Base-by-base conservation (phyloP, 2,113 vertebrate genomes). In the Echinops telfairi region DNA sequence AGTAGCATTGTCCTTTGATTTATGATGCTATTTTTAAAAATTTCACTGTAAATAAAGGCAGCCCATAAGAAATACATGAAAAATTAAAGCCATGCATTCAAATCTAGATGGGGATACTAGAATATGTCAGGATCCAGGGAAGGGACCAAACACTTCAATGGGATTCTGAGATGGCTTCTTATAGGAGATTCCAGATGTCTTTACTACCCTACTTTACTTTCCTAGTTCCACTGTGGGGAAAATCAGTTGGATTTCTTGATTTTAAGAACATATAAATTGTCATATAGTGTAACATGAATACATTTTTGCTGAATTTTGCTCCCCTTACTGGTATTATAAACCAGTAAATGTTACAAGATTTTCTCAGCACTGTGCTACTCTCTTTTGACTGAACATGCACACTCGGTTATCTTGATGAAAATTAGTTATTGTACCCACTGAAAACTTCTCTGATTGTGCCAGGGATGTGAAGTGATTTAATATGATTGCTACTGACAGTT, bases 391-490 rank as follows among this genome's bases (percentile, higher is more conserved):
- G 4, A 75, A n/a, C 62, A 47, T 36, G 33, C 7, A 27, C 16
- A 16, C n/a, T 71, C 6, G 10, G 8, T 47, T 38, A 57, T 38
- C 10, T 57, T 10, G 53, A 88, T 68, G 31, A 87, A 92, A 92
- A 47, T 62, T 47, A 66, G 23, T 76, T 88, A 53, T 10, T 33
- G 31, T 68, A 31, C 22, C 58, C 76, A n/a, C 31, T 83, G 64
- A 82, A 85, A 95, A 93, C 29, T 22, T 36, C 53, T 71, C n/a
- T 40, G 57, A 23, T 68, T 58, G 57, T 75, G 81, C 84, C 89
- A 94, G 64, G 66, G 12, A n/a, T 47, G 38, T n/a, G 53, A 75
- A 70, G 27, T 16, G 40, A 71, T 36, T 89, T 78, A 15, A 43
- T 4, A 8, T 81, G 83, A 84, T 73, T 68, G 8, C 40, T 84